Evolutionary conservation across 30 jellyfish, hydroid and myxozoan genomes (phyloP).

Genomic region (Aurelia sp.): DNA sequence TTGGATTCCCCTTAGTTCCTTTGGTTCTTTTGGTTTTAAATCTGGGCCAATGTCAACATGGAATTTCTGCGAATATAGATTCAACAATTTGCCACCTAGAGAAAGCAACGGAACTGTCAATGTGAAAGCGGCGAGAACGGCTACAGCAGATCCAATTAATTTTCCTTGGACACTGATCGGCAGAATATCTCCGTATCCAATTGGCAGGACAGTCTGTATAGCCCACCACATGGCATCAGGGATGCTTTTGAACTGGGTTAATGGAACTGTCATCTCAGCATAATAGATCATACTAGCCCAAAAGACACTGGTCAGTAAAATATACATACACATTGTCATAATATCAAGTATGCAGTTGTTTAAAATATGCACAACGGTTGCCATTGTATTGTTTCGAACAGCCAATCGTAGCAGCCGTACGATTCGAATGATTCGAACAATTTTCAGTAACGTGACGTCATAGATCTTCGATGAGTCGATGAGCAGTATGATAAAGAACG

Average conservation of each 20-base stretch:
- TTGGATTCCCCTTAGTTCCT: too few species aligned
- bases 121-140: slow-evolving; percentile 77
- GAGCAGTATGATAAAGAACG: slow-evolving; percentile 49
- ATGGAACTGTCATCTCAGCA: slow-evolving; percentile 56
- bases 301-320: slow-evolving; percentile 49
- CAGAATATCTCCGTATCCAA: slow-evolving; percentile 87
- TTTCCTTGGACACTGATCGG: slow-evolving; percentile 73
- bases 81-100: slow-evolving; percentile 70
- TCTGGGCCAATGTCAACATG: slow-evolving; percentile 53
- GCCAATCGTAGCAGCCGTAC: slow-evolving; percentile 65
- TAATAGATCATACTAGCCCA: slow-evolving; percentile 69
- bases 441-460: slow-evolving; percentile 42
- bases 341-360: slow-evolving; percentile 57
- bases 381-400: slow-evolving; percentile 40
- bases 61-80: slow-evolving; percentile 60
- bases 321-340: slow-evolving; percentile 48
- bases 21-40: background rate
- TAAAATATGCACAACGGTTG: slow-evolving; percentile 43
- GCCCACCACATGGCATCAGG: slow-evolving; percentile 95
- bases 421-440: slow-evolving; percentile 61
- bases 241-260: slow-evolving; percentile 63
- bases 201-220: slow-evolving; percentile 69
- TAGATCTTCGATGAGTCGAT: slow-evolving; percentile 22
- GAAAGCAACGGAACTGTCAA: slow-evolving; percentile 74
- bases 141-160: slow-evolving; percentile 64